These are phyloP conservation scores for Cryptoprocta ferox DNA, from an alignment of 2,797 vertebrate genomes.

Conservation along the genomic window DNA sequence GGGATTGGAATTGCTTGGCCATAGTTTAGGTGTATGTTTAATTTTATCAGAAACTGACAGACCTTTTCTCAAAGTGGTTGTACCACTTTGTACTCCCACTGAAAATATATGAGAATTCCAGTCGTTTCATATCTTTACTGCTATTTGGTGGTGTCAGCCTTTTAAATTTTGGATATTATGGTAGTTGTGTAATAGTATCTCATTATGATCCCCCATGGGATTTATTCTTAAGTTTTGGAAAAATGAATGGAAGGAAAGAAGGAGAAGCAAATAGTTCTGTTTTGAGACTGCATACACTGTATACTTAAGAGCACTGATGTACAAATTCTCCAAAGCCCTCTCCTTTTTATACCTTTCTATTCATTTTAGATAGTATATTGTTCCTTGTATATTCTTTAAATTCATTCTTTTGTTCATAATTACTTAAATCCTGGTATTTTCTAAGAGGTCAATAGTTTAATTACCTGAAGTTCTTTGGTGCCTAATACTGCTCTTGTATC, in stretches of 20 bases:
- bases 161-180: neutral
- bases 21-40: neutral
- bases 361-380: neutral
- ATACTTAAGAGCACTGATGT: neutral
- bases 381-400: neutral
- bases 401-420: neutral
- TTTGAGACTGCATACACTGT: neutral
- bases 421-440: neutral
- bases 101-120: neutral
- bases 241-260: slow-evolving; percentile 9
- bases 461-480: neutral
- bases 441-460: neutral
- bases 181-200: neutral
- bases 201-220: neutral
- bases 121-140: neutral
- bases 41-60: neutral
- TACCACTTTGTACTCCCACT: neutral
- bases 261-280: neutral
- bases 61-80: neutral
- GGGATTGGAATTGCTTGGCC: neutral
- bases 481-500: neutral
- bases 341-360: neutral
- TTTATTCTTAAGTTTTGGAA: neutral
- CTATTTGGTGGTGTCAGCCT: neutral
- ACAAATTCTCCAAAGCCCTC: neutral